Conservation (phyloP, 2,113 vertebrate genomes). For the Neotragus pygmaeus region DNA sequence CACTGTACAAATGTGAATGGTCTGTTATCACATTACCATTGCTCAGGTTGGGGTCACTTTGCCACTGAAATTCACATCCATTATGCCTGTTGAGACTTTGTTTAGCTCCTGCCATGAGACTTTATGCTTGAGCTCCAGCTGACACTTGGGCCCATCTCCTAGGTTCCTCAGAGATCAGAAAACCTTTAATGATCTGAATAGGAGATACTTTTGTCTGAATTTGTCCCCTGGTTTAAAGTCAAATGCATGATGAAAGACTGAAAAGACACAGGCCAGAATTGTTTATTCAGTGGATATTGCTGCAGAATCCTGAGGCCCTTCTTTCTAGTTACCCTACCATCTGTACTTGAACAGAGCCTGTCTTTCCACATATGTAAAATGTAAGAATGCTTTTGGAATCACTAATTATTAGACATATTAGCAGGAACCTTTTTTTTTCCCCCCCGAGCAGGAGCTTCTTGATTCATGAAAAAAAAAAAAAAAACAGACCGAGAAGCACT, state of each 20-base stretch:
- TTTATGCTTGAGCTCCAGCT: not conserved
- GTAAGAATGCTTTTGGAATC: slow-evolving; percentile 4
- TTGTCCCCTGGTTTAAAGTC: slow-evolving; percentile 15
- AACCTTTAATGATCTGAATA: slow-evolving; percentile 16
- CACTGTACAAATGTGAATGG: not conserved
- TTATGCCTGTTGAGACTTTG: not conserved
- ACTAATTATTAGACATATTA: not conserved
- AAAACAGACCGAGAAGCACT: not conserved
- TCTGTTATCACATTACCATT: slow-evolving; percentile 1
- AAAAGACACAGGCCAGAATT: not conserved
- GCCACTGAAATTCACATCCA: not conserved
- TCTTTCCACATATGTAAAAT: slow-evolving; percentile 2
- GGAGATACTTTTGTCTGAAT: slow-evolving; percentile 9
- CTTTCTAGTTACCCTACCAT: not conserved
- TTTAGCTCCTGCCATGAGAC: not conserved
- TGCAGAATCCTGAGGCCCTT: slow-evolving; percentile 9
- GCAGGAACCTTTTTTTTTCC: not conserved
- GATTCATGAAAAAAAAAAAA: not conserved
- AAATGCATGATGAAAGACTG: not conserved
- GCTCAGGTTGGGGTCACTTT: not conserved
- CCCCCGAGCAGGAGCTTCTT: not conserved
- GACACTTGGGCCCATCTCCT: not conserved
- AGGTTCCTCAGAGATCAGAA: slow-evolving; percentile 17
- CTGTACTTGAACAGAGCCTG: not conserved
- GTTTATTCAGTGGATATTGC: not conserved